A percentile compares a stretch with the other conserved stretches of the same genome.
Evolutionary conservation across 2,113 vertebrate species (phyloP).

Genomic region (Oncorhynchus nerka): DNA sequence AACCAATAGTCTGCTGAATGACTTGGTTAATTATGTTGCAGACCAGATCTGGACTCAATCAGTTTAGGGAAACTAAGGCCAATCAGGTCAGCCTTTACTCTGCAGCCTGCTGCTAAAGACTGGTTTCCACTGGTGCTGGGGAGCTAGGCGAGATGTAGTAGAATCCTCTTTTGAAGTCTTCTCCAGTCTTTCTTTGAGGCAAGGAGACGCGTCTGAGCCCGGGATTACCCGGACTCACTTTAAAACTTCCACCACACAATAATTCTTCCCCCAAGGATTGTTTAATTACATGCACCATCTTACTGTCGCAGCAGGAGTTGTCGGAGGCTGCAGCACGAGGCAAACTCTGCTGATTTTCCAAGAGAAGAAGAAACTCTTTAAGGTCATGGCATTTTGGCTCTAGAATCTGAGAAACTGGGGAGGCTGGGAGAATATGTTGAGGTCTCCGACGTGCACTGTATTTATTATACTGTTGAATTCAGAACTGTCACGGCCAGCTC

Average conservation of each 20-base stretch:
- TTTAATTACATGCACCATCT: constrained; percentile 13
- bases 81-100: background rate
- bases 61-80: background rate
- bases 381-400: background rate
- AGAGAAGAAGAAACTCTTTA: background rate
- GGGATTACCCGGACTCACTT: constrained; percentile 25
- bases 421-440: background rate
- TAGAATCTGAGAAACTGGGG: background rate
- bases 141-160: constrained; percentile 15
- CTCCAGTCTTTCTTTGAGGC: background rate
- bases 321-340: background rate
- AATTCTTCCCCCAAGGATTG: constrained; percentile 22
- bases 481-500: background rate
- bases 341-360: background rate
- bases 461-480: background rate
- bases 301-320: background rate
- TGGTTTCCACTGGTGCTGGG: background rate
- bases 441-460: background rate
- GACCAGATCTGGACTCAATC: background rate
- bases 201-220: constrained; percentile 14
- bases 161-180: constrained; percentile 16
- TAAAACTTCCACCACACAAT: constrained; percentile 17
- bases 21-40: background rate
- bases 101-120: background rate
- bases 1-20: background rate